These are phyloP conservation scores for Guaruba guarouba DNA, from an alignment of 2,113 vertebrate species.

Conservation along the genomic window DNA sequence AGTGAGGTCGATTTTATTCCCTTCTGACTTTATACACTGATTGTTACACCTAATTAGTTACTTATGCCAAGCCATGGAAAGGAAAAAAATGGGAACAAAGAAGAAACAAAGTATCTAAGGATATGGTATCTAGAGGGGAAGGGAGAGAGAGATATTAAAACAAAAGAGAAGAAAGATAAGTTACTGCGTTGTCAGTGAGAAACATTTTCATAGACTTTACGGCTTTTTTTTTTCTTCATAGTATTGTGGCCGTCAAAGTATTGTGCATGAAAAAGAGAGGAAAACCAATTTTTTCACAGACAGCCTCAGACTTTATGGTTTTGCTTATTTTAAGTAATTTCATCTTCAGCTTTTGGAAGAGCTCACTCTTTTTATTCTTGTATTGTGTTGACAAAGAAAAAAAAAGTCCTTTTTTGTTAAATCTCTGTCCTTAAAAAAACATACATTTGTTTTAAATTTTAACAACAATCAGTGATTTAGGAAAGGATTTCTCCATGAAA, in stretches of 20 bases:
- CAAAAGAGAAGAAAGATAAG: not conserved
- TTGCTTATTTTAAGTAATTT: constrained; percentile 31
- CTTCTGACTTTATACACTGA: not conserved
- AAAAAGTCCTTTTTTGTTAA: not conserved
- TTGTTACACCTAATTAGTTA: constrained; percentile 4
- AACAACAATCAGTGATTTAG: constrained; percentile 47
- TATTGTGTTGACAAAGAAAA: constrained; percentile 41
- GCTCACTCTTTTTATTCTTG: constrained; percentile 36
- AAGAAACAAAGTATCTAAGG: not conserved
- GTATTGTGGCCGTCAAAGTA: not conserved
- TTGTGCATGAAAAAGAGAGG: not conserved
- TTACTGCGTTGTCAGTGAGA: not conserved
- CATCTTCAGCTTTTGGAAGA: constrained; percentile 51
- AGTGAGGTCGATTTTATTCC: constrained; percentile 1
- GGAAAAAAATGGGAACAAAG: not conserved
- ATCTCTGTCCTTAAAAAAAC: constrained; percentile 32
- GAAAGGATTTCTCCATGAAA: constrained; percentile 54
- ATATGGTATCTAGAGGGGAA: not conserved
- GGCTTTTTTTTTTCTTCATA: not conserved
- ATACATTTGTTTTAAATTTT: constrained; percentile 68
- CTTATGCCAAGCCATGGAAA: not conserved
- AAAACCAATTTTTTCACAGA: constrained; percentile 11
- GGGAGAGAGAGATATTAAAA: accelerated
- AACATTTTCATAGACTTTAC: not conserved
- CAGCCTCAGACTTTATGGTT: constrained; percentile 4